phyloP scores from a whole-genome alignment of 2,113 vertebrate genomes.

The Lagopus leucura region DNA sequence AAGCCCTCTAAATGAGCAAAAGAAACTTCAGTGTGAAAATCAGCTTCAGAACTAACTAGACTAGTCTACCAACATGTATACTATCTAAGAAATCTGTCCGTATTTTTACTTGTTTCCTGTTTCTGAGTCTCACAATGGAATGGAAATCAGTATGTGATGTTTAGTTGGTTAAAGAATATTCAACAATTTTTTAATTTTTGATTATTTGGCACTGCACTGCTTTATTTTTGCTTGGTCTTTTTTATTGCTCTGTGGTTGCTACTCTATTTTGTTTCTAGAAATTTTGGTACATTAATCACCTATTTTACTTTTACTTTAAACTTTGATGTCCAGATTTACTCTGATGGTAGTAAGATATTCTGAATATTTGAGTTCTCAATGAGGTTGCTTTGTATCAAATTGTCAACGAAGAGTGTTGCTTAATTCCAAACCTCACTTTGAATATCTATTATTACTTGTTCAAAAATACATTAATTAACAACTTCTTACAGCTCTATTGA shows the following conservation, averaged over 20 bases:
- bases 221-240: neutral
- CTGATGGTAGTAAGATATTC: neutral
- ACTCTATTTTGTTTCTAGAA: neutral
- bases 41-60: neutral
- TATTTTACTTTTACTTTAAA: neutral
- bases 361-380: neutral
- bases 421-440: neutral
- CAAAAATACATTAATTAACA: neutral
- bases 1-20: neutral
- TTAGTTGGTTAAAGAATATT: neutral
- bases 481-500: neutral
- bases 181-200: neutral
- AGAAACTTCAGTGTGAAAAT: neutral
- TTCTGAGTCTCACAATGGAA: neutral
- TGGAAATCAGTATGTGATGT: neutral
- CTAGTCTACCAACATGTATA: neutral
- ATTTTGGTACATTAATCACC: neutral
- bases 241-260: neutral
- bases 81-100: neutral
- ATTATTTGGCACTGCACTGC: accelerated
- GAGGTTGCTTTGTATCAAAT: neutral
- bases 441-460: neutral
- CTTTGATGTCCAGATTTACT: neutral
- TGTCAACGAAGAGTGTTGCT: neutral
- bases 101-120: neutral